A percentile compares a stretch with the other conserved stretches of the same genome.
Evolutionary conservation across 1,140 invertebrate genomes (phyloP).

Genomic region (Cydia amplana): DNA sequence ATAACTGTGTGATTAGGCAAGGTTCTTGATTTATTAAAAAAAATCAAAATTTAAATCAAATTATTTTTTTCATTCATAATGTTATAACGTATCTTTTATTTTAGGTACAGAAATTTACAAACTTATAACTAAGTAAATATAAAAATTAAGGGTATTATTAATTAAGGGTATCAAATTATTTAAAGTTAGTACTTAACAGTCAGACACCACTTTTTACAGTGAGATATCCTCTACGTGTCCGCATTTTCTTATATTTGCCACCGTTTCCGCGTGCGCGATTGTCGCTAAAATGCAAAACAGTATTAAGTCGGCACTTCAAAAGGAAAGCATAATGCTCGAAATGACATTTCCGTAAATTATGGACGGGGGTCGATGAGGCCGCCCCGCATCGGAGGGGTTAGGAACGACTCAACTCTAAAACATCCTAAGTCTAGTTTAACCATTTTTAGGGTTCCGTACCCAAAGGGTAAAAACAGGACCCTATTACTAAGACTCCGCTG

Average conservation of each 20-base stretch:
- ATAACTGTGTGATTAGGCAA: too few species aligned
- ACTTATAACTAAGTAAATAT: too few species aligned
- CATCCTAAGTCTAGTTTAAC: neutral
- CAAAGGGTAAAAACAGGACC: too few species aligned
- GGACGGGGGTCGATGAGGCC: constrained; percentile 55
- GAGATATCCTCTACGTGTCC: neutral
- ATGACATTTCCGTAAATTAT: constrained; percentile 70
- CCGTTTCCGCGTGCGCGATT: constrained; percentile 38
- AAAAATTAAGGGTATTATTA: too few species aligned
- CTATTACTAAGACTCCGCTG: too few species aligned
- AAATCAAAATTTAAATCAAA: too few species aligned
- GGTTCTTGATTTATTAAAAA: too few species aligned
- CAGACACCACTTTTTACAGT: neutral
- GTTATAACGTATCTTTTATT: too few species aligned
- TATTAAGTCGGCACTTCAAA: constrained; percentile 70
- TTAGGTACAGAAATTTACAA: too few species aligned
- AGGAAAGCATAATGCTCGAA: constrained; percentile 73
- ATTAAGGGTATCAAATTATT: too few species aligned
- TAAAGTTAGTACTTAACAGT: neutral
- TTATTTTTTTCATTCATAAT: too few species aligned
- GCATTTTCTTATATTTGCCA: neutral
- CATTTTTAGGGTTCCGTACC: too few species aligned
- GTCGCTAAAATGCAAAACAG: constrained; percentile 57
- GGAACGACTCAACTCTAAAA: constrained; percentile 47
- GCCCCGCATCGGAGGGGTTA: constrained; percentile 66